Evolutionary conservation across 2,888 invertebrate species (phyloP), one percentile per base, ranked within the genome.

Genomic region (Pecten maximus): DNA sequence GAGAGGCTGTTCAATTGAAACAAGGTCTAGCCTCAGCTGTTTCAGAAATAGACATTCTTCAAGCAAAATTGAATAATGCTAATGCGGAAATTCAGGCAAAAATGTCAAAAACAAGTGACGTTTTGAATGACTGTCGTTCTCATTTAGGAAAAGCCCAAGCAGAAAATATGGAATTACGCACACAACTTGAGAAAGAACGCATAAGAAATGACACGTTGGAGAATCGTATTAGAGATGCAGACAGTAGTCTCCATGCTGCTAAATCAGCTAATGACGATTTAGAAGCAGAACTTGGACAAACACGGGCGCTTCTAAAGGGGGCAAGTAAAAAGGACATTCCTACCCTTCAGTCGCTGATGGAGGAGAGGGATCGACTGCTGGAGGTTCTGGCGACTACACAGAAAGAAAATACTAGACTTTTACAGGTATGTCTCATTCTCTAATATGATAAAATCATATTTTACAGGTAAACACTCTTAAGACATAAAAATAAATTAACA

Each of bases 21-120:
- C 95, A 95, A 91, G 95, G 95, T 39, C 93, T 96, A 74, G 96
- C 95, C 50, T 95, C 94, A 40, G 94, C 95, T 40, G 93, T 95
- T 86, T 93, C 95, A 60, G 96, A 96, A 93, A 94, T 95, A 91
- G 95, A 96, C 90, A 94, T 96, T 89, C 90, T 96, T 74, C 94
- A 94, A 88, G 94, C 95, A 50, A 95, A 95, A 91, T 92, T 96
- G 23, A 94, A 93, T 92, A 96, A 95, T 91, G 95, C 95, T 16
- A 95, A 94, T 89, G 90, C 92, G 87, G 96, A 96, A 90, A 94
- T 96, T 88, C 93, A 94, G 40, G 94, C 93, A 39, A 95, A 95
- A 90, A 94, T 96, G 91, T 92, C 89, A 35, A 95, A 95, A 92
- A 95, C 95, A 40, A 94, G 94, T 54, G 94, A 95, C 87, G 95